Conservation (phyloP, 2,888 invertebrate species). For the Ormyrus labotus region DNA sequence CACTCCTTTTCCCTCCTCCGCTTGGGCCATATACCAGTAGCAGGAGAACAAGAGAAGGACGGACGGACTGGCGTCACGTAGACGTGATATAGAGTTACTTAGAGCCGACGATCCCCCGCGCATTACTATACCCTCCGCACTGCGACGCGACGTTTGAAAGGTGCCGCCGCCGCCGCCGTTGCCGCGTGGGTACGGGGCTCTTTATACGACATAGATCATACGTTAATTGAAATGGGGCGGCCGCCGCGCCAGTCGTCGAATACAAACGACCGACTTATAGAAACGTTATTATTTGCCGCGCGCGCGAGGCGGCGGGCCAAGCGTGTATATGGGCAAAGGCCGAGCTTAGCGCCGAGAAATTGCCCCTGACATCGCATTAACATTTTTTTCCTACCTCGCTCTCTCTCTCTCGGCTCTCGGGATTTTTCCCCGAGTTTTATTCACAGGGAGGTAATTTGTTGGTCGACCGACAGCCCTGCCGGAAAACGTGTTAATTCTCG, state of each 20-base stretch:
- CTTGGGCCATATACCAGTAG: too few relatives aligned
- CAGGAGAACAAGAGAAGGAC: slow-evolving; percentile 33
- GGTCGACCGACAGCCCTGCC: neutral
- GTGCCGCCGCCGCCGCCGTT: slow-evolving; percentile 61
- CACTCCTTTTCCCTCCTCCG: slow-evolving; percentile 10
- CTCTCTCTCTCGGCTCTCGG: neutral
- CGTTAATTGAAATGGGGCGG: slow-evolving; percentile 75
- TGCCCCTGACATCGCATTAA: slow-evolving; percentile 66
- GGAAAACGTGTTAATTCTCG: slow-evolving; percentile 28
- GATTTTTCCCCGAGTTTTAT: slow-evolving; percentile 27
- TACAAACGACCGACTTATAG: slow-evolving; percentile 76
- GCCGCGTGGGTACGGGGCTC: slow-evolving; percentile 53
- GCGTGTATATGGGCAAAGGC: neutral
- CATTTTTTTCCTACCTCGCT: slow-evolving; percentile 57
- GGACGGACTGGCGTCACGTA: slow-evolving; percentile 70
- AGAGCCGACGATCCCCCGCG: slow-evolving; percentile 71
- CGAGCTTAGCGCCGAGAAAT: slow-evolving; percentile 64
- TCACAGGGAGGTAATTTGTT: slow-evolving; percentile 25
- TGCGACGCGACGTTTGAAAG: slow-evolving; percentile 68
- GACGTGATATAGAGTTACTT: slow-evolving; percentile 75
- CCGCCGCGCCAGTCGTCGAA: slow-evolving; percentile 71
- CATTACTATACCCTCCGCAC: slow-evolving; percentile 60
- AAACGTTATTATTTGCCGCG: slow-evolving; percentile 74
- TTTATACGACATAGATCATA: slow-evolving; percentile 75
- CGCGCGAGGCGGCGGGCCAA: neutral